Conservation (phyloP, 2,888 invertebrate species). For the Coelinius sp. region DNA sequence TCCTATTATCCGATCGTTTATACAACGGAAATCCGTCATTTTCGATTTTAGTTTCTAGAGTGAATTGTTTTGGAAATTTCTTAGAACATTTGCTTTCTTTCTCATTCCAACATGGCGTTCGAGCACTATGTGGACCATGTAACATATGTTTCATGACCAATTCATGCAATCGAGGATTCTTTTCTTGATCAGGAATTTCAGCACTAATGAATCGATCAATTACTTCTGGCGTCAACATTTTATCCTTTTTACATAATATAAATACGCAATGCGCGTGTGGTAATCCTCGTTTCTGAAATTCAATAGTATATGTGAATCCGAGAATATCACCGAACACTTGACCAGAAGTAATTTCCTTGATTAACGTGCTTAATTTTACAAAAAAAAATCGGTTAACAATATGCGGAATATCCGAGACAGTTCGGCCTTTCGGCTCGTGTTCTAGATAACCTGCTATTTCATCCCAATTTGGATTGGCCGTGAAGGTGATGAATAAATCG, state of each 20-base stretch:
- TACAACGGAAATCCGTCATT: too few species aligned
- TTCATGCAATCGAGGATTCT: too few species aligned
- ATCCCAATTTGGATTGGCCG: conserved; percentile 41
- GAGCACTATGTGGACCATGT: conserved; percentile 53
- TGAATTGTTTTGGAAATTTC: too few species aligned
- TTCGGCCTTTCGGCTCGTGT: background rate
- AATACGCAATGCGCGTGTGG: too few species aligned
- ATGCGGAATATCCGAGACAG: background rate
- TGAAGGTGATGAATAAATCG: too few species aligned
- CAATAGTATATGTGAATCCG: too few species aligned
- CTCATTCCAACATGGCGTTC: conserved; percentile 46
- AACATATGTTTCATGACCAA: too few species aligned
- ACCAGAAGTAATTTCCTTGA: background rate
- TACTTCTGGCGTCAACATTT: background rate
- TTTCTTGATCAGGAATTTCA: background rate
- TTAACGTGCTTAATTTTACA: background rate
- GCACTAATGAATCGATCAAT: background rate
- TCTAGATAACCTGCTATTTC: conserved; percentile 31
- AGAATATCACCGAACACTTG: background rate
- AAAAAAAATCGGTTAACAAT: background rate
- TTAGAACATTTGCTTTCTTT: conserved; percentile 17
- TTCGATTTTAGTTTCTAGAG: too few species aligned
- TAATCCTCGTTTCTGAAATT: too few species aligned
- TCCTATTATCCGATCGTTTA: too few species aligned
- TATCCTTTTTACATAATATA: background rate